Percentiles rank a stretch among this genome's conserved stretches.
Conservation (phyloP, 2,888 invertebrate genomes). For the Rhagophthalmus giganteus region DNA sequence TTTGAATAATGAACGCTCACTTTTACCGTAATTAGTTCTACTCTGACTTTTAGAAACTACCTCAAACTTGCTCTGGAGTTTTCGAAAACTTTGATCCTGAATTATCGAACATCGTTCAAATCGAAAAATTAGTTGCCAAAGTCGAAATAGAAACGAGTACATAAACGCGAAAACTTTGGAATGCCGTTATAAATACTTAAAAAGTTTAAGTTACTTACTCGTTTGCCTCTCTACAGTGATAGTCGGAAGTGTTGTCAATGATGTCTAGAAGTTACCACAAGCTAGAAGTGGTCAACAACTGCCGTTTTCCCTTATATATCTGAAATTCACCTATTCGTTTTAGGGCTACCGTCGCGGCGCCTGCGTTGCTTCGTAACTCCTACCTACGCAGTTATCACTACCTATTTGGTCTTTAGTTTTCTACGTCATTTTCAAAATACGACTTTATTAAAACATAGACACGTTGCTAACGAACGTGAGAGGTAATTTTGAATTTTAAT, state of each 20-base stretch:
- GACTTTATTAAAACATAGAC: too few relatives aligned
- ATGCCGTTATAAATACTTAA: too few relatives aligned
- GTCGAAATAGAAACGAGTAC: too few relatives aligned
- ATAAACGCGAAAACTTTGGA: not conserved
- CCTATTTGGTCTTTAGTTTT: constrained; percentile 7
- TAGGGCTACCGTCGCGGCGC: constrained; percentile 38
- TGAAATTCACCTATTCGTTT: constrained; percentile 41
- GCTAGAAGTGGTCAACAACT: constrained; percentile 32
- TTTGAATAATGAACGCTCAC: too few relatives aligned
- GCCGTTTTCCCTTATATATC: constrained; percentile 37
- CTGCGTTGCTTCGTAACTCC: constrained; percentile 30
- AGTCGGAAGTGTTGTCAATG: not conserved
- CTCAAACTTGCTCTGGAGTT: too few relatives aligned
- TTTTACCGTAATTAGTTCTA: not conserved
- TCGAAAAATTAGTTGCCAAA: too few relatives aligned
- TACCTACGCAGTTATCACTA: constrained; percentile 22
- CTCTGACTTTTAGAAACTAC: not conserved
- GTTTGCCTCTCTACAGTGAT: constrained; percentile 1
- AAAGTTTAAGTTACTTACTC: too few relatives aligned
- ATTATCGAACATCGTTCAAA: too few relatives aligned
- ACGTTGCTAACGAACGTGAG: too few relatives aligned
- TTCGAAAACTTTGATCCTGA: too few relatives aligned
- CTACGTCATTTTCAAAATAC: not conserved
- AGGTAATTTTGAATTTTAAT: too few relatives aligned
- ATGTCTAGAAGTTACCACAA: constrained; percentile 21